Conservation (phyloP, 1,140 invertebrate species). For the Drosophila saltans region DNA sequence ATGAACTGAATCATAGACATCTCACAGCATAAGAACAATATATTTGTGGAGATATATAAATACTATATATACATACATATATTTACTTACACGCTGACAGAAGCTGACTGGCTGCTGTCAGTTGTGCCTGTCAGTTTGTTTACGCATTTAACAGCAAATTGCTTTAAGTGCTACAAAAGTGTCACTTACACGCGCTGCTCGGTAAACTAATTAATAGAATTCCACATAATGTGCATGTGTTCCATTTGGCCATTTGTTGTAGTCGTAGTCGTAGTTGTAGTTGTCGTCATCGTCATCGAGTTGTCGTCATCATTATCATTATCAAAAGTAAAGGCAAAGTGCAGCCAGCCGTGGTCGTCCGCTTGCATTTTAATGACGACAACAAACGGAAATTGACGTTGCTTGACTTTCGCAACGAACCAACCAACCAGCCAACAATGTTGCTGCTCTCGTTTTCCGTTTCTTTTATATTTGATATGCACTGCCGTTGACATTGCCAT, state of each 20-base stretch:
- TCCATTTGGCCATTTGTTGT: slow-evolving; percentile 2
- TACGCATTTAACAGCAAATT: slow-evolving; percentile 66
- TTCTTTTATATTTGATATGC: slow-evolving; percentile 34
- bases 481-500: background rate
- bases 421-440: slow-evolving; percentile 52
- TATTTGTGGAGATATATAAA: slow-evolving; percentile 32
- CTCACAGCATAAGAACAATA: slow-evolving; percentile 37
- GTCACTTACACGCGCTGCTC: slow-evolving; percentile 46
- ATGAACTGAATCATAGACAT: background rate
- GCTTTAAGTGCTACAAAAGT: slow-evolving; percentile 71
- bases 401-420: slow-evolving; percentile 48
- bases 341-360: slow-evolving; percentile 41
- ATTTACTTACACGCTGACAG: slow-evolving; percentile 17
- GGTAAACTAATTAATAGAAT: slow-evolving; percentile 69
- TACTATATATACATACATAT: background rate
- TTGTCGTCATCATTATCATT: slow-evolving; percentile 31
- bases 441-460: slow-evolving; percentile 51
- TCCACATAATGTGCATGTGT: slow-evolving; percentile 21
- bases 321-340: slow-evolving; percentile 49
- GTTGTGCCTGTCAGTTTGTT: slow-evolving; percentile 54
- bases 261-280: background rate
- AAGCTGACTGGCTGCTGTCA: slow-evolving; percentile 43
- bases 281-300: background rate
- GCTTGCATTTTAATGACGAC: slow-evolving; percentile 75
- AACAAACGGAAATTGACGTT: slow-evolving; percentile 77